Base-by-base conservation (phyloP, 2,113 vertebrate species). In the Phaethon lepturus region DNA sequence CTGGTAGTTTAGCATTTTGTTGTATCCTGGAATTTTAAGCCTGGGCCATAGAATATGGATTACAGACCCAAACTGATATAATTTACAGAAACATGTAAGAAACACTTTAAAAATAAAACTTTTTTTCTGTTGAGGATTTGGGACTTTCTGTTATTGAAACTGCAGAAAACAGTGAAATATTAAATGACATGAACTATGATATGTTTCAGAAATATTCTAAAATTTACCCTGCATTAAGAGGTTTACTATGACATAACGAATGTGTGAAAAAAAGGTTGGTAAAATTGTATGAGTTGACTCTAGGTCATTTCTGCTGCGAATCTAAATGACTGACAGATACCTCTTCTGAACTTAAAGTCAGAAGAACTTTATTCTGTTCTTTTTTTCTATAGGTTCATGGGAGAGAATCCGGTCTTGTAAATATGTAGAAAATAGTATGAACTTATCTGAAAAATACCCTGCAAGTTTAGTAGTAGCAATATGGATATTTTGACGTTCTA, bases 281-380 rank as follows among this genome's bases (percentile, higher is more conserved):
- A 28, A 82, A 69, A 11, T 23, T 44, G 9, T 40, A 52, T 67
- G 38, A 79, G 17, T 55, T 56, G 5, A 16, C 4, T 64, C 5
- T 35, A 14, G 19, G 11, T 50, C 2, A 68, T 81, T 76, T 68
- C 52, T 81, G 5, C 12, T 63, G 24, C 13, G 73, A 59, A 25
- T 50, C 3, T 64, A 67, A 58, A 40, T 33, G 15, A 50, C 11
- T 23, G 20, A 5, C 42, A 6, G 13, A 17, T 64, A 29, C 64
- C 40, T 56, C 17, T 69, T 78, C 35, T 55, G 24, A 60, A 50
- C 1, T 45, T 79, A 42, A 59, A 69, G 20, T n/a, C 11, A 72
- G 8, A 71, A 88, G 3, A 67, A 38, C 0, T 44, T 42, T 26
- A 35, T 42, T 86, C 1, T 55, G 5, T 49, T 69, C 0, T 42